These are phyloP conservation scores for Papilio elwesi DNA, from an alignment of 2,888 invertebrate species.

Conservation along the genomic window DNA sequence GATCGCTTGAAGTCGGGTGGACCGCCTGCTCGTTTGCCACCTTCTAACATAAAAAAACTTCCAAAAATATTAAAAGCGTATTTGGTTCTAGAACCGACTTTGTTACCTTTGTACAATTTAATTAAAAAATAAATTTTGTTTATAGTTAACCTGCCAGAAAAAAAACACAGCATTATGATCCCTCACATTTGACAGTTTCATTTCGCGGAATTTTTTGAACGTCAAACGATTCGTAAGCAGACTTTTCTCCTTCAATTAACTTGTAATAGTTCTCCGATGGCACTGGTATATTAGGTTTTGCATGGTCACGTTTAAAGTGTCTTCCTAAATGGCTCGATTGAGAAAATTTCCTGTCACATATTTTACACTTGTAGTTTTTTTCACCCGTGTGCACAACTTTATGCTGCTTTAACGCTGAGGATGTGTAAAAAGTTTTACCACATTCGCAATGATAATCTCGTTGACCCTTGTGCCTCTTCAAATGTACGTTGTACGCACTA, in stretches of 20 bases:
- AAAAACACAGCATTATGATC: slow-evolving; percentile 50
- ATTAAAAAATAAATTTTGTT: background rate
- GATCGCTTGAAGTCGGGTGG: too few species aligned
- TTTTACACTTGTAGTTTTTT: slow-evolving; percentile 76
- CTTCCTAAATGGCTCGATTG: slow-evolving; percentile 75
- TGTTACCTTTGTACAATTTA: background rate
- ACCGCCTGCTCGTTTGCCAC: too few species aligned
- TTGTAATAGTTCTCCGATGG: slow-evolving; percentile 68
- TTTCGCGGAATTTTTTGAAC: slow-evolving; percentile 40
- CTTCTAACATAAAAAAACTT: too few species aligned
- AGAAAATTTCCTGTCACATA: slow-evolving; percentile 75
- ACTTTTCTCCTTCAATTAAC: slow-evolving; percentile 49
- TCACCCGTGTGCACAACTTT: slow-evolving; percentile 76
- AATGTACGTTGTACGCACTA: slow-evolving; percentile 73
- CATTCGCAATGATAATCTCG: slow-evolving; percentile 77
- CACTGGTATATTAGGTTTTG: slow-evolving; percentile 65
- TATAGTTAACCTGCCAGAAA: background rate
- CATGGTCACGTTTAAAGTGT: slow-evolving; percentile 75
- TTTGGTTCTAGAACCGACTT: background rate
- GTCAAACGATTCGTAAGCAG: slow-evolving; percentile 54
- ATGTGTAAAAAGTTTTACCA: slow-evolving; percentile 78
- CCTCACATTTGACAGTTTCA: slow-evolving; percentile 58
- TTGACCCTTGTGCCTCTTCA: slow-evolving; percentile 77
- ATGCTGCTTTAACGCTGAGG: slow-evolving; percentile 76
- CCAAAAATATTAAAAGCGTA: background rate